Conservation (phyloP, 2,113 vertebrate genomes). For the Eolophus roseicapilla region DNA sequence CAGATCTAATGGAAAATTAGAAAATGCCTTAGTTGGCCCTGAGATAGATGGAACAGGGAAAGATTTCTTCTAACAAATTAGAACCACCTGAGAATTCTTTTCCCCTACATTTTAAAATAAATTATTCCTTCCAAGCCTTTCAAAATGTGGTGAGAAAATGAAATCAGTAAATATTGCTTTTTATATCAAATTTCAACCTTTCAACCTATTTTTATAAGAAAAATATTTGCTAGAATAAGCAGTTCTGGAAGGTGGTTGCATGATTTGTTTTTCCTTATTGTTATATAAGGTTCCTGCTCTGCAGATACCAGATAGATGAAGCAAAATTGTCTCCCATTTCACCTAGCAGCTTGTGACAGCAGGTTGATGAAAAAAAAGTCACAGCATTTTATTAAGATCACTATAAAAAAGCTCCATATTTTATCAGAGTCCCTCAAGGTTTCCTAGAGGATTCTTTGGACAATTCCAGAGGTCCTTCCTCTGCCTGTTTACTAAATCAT, state of each 20-base stretch:
- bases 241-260: neutral
- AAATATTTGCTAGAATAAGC: neutral
- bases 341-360: neutral
- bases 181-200: neutral
- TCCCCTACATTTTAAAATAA: neutral
- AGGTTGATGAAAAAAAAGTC: neutral
- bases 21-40: neutral
- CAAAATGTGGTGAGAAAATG: neutral
- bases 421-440: neutral
- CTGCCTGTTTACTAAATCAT: neutral
- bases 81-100: neutral
- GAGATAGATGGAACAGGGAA: neutral
- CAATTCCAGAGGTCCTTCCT: neutral
- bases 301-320: neutral
- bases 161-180: slow-evolving; percentile 20
- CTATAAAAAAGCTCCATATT: neutral
- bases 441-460: neutral
- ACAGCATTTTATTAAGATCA: neutral
- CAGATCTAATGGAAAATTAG: neutral
- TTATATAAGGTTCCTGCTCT: neutral
- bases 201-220: neutral
- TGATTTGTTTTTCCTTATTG: neutral
- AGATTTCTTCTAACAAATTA: neutral
- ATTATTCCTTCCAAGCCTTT: neutral
- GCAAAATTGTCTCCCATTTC: neutral